These are phyloP conservation scores for Himalopsyche japonica DNA, from an alignment of 2,888 invertebrate species.

Conservation along the genomic window DNA sequence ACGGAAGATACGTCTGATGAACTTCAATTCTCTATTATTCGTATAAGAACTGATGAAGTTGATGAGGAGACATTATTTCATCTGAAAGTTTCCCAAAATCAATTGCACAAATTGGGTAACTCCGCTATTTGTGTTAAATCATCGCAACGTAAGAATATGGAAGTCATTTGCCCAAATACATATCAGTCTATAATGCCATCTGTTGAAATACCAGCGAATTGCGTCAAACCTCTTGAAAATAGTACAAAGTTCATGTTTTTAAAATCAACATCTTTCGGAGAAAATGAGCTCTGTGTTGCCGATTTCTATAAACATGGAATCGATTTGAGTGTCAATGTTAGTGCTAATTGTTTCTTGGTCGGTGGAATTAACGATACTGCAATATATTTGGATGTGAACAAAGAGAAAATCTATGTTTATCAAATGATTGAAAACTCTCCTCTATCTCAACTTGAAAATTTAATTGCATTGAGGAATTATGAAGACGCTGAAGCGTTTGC, in stretches of 20 bases:
- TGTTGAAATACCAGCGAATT: background rate
- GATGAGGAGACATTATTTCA: background rate
- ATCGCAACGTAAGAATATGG: background rate
- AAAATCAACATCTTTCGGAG: background rate
- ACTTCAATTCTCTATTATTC: slow-evolving; percentile 1
- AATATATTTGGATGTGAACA: slow-evolving; percentile 32
- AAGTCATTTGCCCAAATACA: slow-evolving; percentile 32
- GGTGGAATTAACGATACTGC: slow-evolving; percentile 33
- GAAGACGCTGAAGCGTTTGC: slow-evolving; percentile 39
- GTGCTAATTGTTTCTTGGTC: slow-evolving; percentile 24
- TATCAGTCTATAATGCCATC: slow-evolving; percentile 17
- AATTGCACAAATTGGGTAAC: slow-evolving; percentile 9
- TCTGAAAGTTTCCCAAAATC: slow-evolving; percentile 16
- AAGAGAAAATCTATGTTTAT: slow-evolving; percentile 31
- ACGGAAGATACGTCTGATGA: background rate
- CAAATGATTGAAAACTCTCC: slow-evolving; percentile 38
- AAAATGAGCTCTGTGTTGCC: slow-evolving; percentile 18
- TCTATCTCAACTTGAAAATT: slow-evolving; percentile 36
- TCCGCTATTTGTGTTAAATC: slow-evolving; percentile 29
- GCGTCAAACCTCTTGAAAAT: slow-evolving; percentile 24
- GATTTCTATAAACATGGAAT: slow-evolving; percentile 9
- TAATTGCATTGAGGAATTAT: slow-evolving; percentile 33
- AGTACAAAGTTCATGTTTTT: slow-evolving; percentile 27
- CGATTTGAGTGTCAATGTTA: slow-evolving; percentile 28
- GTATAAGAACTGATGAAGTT: slow-evolving; percentile 17